Conservation (phyloP, 2,888 invertebrate species). For the Ectemnius continuus region DNA sequence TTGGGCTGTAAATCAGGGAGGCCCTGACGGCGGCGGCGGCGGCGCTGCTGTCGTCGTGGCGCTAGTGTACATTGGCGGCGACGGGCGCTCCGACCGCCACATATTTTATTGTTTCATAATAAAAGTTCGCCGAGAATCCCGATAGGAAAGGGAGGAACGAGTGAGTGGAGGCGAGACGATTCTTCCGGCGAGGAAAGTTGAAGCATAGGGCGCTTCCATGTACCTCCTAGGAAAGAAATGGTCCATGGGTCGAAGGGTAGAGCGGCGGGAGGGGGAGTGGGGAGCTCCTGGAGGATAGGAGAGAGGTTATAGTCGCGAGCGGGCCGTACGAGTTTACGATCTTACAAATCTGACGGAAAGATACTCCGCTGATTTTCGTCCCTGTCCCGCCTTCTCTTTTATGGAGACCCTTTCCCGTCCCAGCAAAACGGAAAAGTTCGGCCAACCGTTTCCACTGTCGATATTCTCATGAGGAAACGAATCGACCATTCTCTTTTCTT, state of each 20-base stretch:
- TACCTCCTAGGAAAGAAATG: conserved; percentile 23
- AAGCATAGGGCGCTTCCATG: background rate
- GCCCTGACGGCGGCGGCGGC: conserved; percentile 33
- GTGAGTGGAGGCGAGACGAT: background rate
- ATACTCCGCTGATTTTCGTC: conserved; percentile 59
- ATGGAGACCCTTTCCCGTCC: conserved; percentile 32
- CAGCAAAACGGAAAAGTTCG: conserved; percentile 47
- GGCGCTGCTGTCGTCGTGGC: conserved; percentile 9
- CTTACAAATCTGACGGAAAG: conserved; percentile 69
- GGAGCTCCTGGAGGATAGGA: conserved; percentile 26
- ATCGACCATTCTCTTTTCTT: conserved; percentile 10
- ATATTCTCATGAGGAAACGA: conserved; percentile 34
- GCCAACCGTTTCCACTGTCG: conserved; percentile 25
- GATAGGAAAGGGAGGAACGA: conserved; percentile 49
- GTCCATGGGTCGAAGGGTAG: background rate
- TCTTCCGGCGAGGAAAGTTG: background rate
- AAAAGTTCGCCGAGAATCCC: conserved; percentile 69
- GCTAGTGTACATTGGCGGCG: background rate
- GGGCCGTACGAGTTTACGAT: conserved; percentile 61
- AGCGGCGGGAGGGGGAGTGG: background rate
- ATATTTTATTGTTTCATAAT: conserved; percentile 77
- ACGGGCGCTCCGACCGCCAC: conserved; percentile 57
- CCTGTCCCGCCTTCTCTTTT: conserved; percentile 43
- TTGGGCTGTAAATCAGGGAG: conserved; percentile 73
- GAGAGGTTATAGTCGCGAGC: conserved; percentile 30